These are phyloP conservation scores for Steinernema khuongi DNA, from an alignment of 1,140 invertebrate species.

Conservation along the genomic window DNA sequence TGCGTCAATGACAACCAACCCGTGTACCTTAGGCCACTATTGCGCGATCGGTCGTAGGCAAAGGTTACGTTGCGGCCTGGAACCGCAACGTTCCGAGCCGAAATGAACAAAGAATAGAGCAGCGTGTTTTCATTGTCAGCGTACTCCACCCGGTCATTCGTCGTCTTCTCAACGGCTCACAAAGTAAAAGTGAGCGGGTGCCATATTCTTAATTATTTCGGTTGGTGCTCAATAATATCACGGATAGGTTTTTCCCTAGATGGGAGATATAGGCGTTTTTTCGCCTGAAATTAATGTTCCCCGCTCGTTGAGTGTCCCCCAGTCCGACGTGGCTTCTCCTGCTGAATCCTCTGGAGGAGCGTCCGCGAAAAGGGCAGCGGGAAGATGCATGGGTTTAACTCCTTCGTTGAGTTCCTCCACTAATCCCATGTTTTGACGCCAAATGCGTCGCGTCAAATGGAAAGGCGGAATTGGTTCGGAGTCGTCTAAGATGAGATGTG, in stretches of 20 bases:
- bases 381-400: no score
- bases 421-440: not conserved
- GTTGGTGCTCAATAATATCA: constrained; percentile 1
- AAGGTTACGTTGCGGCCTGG: not conserved
- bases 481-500: not conserved
- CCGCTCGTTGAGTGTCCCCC: no score
- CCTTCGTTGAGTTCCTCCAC: no score
- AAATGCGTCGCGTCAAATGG: not conserved
- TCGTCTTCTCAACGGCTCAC: not conserved
- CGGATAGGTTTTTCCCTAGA: constrained; percentile 3
- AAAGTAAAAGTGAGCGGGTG: constrained; percentile 3
- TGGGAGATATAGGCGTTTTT: not conserved
- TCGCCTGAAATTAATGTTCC: not conserved
- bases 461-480: not conserved
- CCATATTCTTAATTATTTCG: constrained; percentile 12
- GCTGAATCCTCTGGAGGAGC: no score
- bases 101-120: not conserved
- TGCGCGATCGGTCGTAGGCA: not conserved
- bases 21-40: not conserved
- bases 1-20: constrained; percentile 11
- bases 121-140: constrained; percentile 4
- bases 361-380: no score
- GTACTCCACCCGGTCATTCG: not conserved
- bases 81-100: not conserved
- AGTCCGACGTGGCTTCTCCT: no score